A percentile compares a stretch with the other conserved stretches of the same genome.
Evolutionary conservation across 2,888 invertebrate species (phyloP).

Genomic region (Ctenicera cuprea): DNA sequence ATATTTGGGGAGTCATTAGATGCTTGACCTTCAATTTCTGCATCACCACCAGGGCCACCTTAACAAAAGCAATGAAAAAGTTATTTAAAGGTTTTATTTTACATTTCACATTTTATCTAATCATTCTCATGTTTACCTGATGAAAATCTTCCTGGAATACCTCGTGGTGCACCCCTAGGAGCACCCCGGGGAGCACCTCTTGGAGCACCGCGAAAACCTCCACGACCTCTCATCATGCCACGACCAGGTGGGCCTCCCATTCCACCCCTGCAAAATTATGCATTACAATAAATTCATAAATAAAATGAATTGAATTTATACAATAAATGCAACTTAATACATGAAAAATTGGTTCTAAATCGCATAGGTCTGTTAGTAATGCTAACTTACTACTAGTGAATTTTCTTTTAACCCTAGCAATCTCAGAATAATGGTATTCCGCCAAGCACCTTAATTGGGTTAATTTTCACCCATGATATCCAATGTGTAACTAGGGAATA

Average conservation of each 20-base stretch:
- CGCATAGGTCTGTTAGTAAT: too few species aligned
- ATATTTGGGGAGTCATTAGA: conserved; percentile 55
- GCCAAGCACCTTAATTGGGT: too few species aligned
- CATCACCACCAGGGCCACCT: conserved; percentile 41
- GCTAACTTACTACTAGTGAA: too few species aligned
- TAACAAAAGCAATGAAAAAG: neutral
- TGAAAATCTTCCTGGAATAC: conserved; percentile 48
- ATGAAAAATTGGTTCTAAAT: too few species aligned
- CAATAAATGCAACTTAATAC: too few species aligned
- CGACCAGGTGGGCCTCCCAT: conserved; percentile 46
- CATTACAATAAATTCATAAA: too few species aligned
- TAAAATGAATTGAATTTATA: too few species aligned
- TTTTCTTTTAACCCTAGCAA: too few species aligned
- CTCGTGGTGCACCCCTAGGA: conserved; percentile 52
- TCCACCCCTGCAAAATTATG: conserved; percentile 36
- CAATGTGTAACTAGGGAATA: too few species aligned
- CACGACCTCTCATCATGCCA: conserved; percentile 51
- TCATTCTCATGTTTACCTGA: conserved; percentile 19
- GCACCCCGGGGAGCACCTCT: conserved; percentile 55
- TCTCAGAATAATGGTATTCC: too few species aligned
- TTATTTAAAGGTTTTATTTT: neutral
- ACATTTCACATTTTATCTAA: neutral
- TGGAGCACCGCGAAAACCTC: conserved; percentile 58
- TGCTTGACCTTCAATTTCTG: conserved; percentile 52
- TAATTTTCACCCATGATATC: too few species aligned